Evolutionary conservation across 2,888 invertebrate species (phyloP).

Genomic region (Maniola hyperantus): DNA sequence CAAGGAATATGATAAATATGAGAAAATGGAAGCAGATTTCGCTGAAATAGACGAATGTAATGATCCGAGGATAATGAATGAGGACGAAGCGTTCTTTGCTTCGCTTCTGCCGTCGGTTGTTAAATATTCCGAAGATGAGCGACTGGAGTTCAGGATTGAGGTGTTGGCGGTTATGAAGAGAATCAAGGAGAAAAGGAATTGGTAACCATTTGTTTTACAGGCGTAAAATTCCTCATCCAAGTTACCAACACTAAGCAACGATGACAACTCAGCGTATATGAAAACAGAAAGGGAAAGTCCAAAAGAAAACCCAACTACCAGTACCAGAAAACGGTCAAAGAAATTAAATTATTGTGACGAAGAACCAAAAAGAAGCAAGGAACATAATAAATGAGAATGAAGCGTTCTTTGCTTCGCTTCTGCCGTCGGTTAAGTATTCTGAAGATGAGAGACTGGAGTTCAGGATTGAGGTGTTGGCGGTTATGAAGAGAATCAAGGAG

Average conservation of each 20-base stretch:
- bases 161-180: slow-evolving; percentile 68
- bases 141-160: slow-evolving; percentile 71
- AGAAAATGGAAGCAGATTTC: slow-evolving; percentile 52
- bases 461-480: slow-evolving; percentile 65
- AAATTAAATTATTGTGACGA: slow-evolving; percentile 40
- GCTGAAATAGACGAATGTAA: slow-evolving; percentile 54
- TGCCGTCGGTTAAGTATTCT: slow-evolving; percentile 68
- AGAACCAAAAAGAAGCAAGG: slow-evolving; percentile 28
- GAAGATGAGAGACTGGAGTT: slow-evolving; percentile 73
- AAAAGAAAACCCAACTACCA: slow-evolving; percentile 36
- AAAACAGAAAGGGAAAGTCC: slow-evolving; percentile 38
- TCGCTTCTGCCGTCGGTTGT: slow-evolving; percentile 70
- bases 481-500: slow-evolving; percentile 69
- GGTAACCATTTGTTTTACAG: slow-evolving; percentile 39
- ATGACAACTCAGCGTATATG: slow-evolving; percentile 33
- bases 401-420: slow-evolving; percentile 72
- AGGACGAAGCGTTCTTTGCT: slow-evolving; percentile 76
- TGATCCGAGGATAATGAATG: slow-evolving; percentile 73
- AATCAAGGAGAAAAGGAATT: slow-evolving; percentile 62
- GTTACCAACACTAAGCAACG: slow-evolving; percentile 41
- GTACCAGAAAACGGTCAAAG: slow-evolving; percentile 47
- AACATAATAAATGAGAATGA: slow-evolving; percentile 60
- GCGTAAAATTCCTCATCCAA: slow-evolving; percentile 61
- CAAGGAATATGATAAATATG: slow-evolving; percentile 31
- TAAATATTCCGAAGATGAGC: slow-evolving; percentile 69